phyloP scores from a whole-genome alignment of 64 coral and sea anemone genomes.

The Hydrozoanthus tunicans region DNA sequence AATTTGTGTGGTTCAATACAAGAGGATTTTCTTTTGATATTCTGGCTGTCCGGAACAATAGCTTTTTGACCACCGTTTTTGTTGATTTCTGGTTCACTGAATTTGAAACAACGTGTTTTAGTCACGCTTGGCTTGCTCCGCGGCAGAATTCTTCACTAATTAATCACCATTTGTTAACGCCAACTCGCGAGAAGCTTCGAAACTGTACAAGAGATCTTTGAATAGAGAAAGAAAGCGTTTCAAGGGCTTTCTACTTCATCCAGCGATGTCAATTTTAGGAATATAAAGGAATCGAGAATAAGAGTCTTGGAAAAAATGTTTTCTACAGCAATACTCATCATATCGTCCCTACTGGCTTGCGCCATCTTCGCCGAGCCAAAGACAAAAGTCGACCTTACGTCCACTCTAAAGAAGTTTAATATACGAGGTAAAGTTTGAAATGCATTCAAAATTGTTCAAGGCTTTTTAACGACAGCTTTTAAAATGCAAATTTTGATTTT shows the following conservation, averaged over 20 bases:
- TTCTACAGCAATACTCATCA: background rate
- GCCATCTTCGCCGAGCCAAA: constrained; percentile 39
- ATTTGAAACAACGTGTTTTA: constrained; percentile 38
- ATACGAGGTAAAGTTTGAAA: constrained; percentile 25
- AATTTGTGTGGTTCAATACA: background rate
- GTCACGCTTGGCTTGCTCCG: constrained; percentile 27
- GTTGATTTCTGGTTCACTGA: constrained; percentile 55
- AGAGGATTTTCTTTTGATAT: background rate
- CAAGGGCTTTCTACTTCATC: background rate
- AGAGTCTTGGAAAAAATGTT: constrained; percentile 24
- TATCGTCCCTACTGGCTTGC: constrained; percentile 8
- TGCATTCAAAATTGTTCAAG: background rate
- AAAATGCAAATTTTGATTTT: no score
- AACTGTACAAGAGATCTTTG: background rate
- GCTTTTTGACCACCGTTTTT: background rate
- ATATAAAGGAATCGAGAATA: background rate
- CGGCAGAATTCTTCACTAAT: constrained; percentile 46
- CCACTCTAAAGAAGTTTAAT: constrained; percentile 46
- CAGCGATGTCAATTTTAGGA: constrained; percentile 18
- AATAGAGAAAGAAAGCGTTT: constrained; percentile 29
- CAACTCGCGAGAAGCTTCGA: background rate
- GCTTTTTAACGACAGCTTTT: background rate
- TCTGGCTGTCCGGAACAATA: background rate
- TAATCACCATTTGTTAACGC: constrained; percentile 11
- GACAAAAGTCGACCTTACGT: constrained; percentile 26